These are phyloP conservation scores for Tenthredo scrophulariae DNA, from an alignment of 2,888 invertebrate genomes.

Conservation along the genomic window DNA sequence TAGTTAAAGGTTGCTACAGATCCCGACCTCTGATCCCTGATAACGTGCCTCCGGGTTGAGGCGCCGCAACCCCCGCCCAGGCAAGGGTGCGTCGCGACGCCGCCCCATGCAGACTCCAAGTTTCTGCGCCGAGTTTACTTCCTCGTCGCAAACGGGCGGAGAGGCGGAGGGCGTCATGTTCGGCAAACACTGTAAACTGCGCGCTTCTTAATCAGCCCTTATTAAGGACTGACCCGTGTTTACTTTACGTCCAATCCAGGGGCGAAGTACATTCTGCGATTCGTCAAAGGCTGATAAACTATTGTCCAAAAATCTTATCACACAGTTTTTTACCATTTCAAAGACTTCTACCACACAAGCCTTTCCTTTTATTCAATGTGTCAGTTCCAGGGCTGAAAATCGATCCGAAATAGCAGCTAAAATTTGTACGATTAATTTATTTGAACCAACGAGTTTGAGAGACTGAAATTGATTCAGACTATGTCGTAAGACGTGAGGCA, in stretches of 20 bases:
- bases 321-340: neutral
- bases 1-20: conserved; percentile 31
- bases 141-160: conserved; percentile 17
- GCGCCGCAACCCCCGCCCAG: conserved; percentile 41
- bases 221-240: conserved; percentile 55
- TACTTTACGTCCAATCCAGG: conserved; percentile 38
- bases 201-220: conserved; percentile 74
- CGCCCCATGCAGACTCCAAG: conserved; percentile 19
- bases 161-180: conserved; percentile 67
- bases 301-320: neutral
- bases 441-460: neutral
- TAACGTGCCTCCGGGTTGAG: conserved; percentile 25
- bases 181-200: conserved; percentile 74
- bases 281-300: neutral
- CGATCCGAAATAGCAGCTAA: neutral
- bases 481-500: neutral
- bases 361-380: neutral
- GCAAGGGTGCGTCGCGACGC: conserved; percentile 47
- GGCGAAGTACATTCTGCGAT: neutral
- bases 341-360: neutral
- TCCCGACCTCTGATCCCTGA: conserved; percentile 28
- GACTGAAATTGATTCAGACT: neutral
- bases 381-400: neutral
- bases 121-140: conserved; percentile 16
- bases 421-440: neutral